Conservation (phyloP, 2,888 invertebrate species). For the Tribolium freemani region DNA sequence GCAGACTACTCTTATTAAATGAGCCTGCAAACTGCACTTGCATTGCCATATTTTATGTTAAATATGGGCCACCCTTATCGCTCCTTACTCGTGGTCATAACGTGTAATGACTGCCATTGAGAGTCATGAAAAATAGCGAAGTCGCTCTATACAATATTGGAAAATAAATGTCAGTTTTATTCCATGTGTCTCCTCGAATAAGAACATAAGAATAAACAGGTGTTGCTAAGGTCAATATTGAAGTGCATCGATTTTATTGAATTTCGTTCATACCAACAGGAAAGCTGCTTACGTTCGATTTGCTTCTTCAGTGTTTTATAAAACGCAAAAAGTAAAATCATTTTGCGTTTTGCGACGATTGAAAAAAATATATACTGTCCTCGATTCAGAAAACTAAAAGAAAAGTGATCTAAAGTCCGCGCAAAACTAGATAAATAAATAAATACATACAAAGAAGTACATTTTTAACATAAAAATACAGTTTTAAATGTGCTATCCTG, state of each 20-base stretch:
- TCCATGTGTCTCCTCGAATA: background rate
- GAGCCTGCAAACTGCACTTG: constrained; percentile 11
- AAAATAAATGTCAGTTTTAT: background rate
- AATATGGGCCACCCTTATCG: background rate
- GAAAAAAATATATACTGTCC: no score
- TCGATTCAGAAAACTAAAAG: no score
- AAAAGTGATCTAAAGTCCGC: no score
- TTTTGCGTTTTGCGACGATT: no score
- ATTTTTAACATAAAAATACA: no score
- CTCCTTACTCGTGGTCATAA: background rate
- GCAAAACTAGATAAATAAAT: no score
- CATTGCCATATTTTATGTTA: constrained; percentile 4
- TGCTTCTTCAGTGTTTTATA: background rate
- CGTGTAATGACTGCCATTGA: background rate
- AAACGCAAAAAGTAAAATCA: background rate
- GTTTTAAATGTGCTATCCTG: no score
- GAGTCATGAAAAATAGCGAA: background rate
- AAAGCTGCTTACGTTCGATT: background rate
- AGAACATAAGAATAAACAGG: background rate
- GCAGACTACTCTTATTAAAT: constrained; percentile 39
- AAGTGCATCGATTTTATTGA: background rate
- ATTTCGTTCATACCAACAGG: background rate
- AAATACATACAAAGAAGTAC: no score
- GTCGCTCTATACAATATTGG: background rate
- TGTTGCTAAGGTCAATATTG: background rate